Evolutionary conservation across 1,140 invertebrate genomes (phyloP).

Genomic region (Drosophila littoralis): DNA sequence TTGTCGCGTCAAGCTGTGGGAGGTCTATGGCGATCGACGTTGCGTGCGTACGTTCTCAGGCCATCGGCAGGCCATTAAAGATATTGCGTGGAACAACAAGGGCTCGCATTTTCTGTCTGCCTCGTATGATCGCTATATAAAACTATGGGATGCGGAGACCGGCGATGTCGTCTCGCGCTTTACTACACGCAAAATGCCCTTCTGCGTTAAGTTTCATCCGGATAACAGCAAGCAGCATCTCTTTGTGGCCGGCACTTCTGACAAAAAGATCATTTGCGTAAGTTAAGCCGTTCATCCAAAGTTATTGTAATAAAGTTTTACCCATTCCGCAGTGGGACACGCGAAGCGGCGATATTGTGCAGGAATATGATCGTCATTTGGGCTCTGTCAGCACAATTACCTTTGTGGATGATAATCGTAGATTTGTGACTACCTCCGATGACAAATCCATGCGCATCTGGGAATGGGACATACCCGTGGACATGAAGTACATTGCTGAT

Average conservation of each 20-base stretch:
- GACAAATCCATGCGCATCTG: conserved; percentile 99
- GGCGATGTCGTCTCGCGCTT: conserved; percentile 96
- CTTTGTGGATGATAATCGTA: conserved; percentile 98
- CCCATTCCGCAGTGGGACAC: conserved; percentile 93
- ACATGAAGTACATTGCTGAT: conserved; percentile 99
- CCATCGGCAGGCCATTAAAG: conserved; percentile 98
- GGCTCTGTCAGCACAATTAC: conserved; percentile 99
- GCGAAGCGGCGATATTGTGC: conserved; percentile 96
- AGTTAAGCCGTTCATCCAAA: conserved; percentile 78
- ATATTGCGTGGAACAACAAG: conserved; percentile 97
- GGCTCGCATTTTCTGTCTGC: conserved; percentile 97
- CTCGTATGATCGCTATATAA: conserved; percentile 96
- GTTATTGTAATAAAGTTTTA: conserved; percentile 18
- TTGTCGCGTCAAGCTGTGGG: conserved; percentile 98
- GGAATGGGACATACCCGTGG: conserved; percentile 99
- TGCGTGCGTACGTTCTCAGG: conserved; percentile 98
- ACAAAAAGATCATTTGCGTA: conserved; percentile 99
- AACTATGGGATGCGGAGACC: conserved; percentile 99
- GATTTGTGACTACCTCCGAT: conserved; percentile 99
- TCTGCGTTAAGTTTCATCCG: conserved; percentile 99
- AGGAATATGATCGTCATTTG: conserved; percentile 99
- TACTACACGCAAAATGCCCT: conserved; percentile 97
- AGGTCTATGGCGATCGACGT: conserved; percentile 97
- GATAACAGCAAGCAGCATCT: conserved; percentile 98
- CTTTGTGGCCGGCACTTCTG: conserved; percentile 98